phyloP scores from a whole-genome alignment of 2,113 vertebrate species.

The Malurus elegans region DNA sequence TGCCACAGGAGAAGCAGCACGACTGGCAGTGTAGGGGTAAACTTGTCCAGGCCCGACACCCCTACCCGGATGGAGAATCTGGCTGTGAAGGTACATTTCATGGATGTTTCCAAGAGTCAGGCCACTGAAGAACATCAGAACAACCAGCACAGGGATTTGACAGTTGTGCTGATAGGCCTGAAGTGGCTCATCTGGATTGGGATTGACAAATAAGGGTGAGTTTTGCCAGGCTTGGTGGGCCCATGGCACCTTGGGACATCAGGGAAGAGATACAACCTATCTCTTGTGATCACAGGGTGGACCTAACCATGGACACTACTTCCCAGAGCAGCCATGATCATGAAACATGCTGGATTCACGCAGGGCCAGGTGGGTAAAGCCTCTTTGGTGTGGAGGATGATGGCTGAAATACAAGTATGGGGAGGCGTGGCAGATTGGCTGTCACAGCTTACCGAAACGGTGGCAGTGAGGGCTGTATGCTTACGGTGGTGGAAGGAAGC shows the following conservation, averaged over 20 bases:
- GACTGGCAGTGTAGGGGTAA: too few species aligned
- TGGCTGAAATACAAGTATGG: background rate
- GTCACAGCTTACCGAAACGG: background rate
- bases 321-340: too few species aligned
- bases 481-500: background rate
- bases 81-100: background rate
- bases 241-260: background rate
- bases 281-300: background rate
- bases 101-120: background rate
- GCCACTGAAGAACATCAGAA: background rate
- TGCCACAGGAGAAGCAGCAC: too few species aligned
- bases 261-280: background rate
- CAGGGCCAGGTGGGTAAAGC: background rate
- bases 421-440: background rate
- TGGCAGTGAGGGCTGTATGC: too few species aligned
- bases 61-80: fast-evolving
- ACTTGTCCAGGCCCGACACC: background rate
- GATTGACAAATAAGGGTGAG: background rate
- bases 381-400: background rate
- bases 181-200: background rate
- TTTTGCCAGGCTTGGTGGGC: too few species aligned
- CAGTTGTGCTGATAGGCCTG: background rate
- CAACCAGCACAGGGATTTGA: background rate
- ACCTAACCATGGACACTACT: background rate
- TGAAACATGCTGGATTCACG: too few species aligned